These are phyloP conservation scores for Odontamblyopus lacepedii DNA, from an alignment of 2,797 vertebrate genomes.

Conservation along the genomic window DNA sequence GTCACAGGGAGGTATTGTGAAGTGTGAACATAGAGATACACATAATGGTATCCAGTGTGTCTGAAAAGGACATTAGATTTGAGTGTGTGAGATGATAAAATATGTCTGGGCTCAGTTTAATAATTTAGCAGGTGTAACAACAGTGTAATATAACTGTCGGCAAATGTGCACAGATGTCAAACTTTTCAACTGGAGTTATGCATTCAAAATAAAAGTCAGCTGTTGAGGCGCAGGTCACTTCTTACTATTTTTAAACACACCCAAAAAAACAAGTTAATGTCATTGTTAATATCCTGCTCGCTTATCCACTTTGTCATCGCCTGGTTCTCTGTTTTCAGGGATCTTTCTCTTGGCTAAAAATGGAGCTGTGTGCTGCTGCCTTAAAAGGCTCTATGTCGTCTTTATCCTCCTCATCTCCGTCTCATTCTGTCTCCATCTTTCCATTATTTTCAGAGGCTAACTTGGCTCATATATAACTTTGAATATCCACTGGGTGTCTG, in stretches of 20 bases:
- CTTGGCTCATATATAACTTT: constrained; percentile 35
- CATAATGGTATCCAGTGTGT: constrained; percentile 17
- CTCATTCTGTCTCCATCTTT: constrained; percentile 11
- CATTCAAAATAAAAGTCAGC: constrained; percentile 20
- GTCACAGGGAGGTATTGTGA: constrained; percentile 2
- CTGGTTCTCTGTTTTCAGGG: constrained; percentile 21
- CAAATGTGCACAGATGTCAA: not conserved
- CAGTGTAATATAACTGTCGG: not conserved
- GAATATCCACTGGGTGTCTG: constrained; percentile 40
- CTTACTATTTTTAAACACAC: constrained; percentile 39
- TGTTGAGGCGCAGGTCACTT: constrained; percentile 19
- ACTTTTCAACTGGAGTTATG: not conserved
- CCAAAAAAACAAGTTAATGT: constrained; percentile 35
- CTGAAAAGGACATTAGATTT: constrained; percentile 27
- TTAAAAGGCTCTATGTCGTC: constrained; percentile 65
- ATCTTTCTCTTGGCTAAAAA: constrained; percentile 64
- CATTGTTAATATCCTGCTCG: constrained; percentile 49
- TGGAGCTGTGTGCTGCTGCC: constrained; percentile 50
- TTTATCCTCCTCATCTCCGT: constrained; percentile 25
- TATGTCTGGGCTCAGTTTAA: not conserved
- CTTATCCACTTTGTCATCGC: constrained; percentile 48
- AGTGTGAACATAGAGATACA: constrained; percentile 23
- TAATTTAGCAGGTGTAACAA: not conserved
- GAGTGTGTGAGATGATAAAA: constrained; percentile 15
- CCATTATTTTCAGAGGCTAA: not conserved